These are phyloP conservation scores for Porites lobata DNA, from an alignment of 92 coral and sea anemone genomes.

Conservation along the genomic window DNA sequence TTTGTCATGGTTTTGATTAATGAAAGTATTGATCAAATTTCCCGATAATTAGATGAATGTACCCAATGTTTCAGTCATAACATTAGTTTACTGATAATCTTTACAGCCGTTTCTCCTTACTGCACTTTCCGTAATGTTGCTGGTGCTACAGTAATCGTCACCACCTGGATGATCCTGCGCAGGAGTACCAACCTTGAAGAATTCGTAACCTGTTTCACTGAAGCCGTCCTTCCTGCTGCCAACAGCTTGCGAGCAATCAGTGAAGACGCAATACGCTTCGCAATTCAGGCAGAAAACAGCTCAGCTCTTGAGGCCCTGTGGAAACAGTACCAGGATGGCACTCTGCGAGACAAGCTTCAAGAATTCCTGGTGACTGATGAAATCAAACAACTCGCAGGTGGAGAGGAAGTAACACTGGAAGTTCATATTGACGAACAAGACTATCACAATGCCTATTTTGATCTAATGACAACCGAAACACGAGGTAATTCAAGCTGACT, in stretches of 20 bases:
- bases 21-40: background rate
- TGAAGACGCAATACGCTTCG: constrained; percentile 8
- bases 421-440: constrained; percentile 65
- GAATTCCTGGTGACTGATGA: constrained; percentile 71
- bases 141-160: constrained; percentile 9
- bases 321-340: constrained; percentile 60
- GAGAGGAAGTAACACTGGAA: constrained; percentile 37
- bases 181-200: constrained; percentile 18
- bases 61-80: background rate
- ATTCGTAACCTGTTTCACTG: constrained; percentile 1
- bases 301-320: constrained; percentile 10
- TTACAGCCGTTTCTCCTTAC: constrained; percentile 12
- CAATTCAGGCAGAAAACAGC: constrained; percentile 1
- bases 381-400: constrained; percentile 45
- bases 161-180: constrained; percentile 18
- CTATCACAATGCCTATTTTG: constrained; percentile 70
- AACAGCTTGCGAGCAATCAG: constrained; percentile 24
- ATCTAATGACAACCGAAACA: constrained; percentile 42
- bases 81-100: background rate
- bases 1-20: too few species aligned
- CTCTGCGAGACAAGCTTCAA: constrained; percentile 48
- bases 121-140: constrained; percentile 31
- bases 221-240: constrained; percentile 22
- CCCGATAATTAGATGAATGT: background rate
- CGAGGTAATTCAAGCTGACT: constrained; percentile 39